Evolutionary conservation across 2,113 vertebrate species (phyloP), one percentile per base, ranked within the genome.

Genomic region (Pygoscelis adeliae): DNA sequence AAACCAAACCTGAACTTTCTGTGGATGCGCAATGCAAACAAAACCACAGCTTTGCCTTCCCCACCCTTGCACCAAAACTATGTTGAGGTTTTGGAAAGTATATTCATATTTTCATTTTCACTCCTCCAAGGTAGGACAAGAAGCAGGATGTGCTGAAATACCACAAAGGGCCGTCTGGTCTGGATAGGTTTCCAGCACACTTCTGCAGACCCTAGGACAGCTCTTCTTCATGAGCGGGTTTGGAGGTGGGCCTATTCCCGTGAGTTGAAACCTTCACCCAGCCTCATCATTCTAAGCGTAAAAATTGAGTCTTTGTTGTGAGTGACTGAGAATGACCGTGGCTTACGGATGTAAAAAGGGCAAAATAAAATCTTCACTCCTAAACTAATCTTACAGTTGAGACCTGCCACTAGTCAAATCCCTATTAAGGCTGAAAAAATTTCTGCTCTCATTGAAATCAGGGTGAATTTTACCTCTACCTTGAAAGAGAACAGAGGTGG

Each of bases 11-110:
- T 84, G 87, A 96, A 90, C 84, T 85, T 93, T 94, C 71, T 89
- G 77, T 96, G 89, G 56, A 96, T 77, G 67, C 61, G 42, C 59
- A 93, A 83, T 84, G 87, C 89, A 96, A 95, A 96, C 53, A 56
- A 96, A 95, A 83, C 91, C 66, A 2, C 94, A 96, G 36, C 73
- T 90, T 90, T 62, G 87, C 93, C 67, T 95, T 96, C 89, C 78
- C 87, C 96, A 91, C 95, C 96, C 94, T 83, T 94, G 74, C 74
- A 80, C 81, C 94, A 95, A 96, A 97, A 96, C 66, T 97, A 96
- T 95, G 91, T 80, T 96, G 96, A 95, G 97, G 96, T 97, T 97
- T 97, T 96, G 93, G 87, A 97, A 96, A 86, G 78, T 80, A 62
- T 77, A 93, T 59, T 94, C 58, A 42, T 71, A 80, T 96, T 96